phyloP scores from a whole-genome alignment of 2,113 vertebrate genomes.

The Tringa solitaria region DNA sequence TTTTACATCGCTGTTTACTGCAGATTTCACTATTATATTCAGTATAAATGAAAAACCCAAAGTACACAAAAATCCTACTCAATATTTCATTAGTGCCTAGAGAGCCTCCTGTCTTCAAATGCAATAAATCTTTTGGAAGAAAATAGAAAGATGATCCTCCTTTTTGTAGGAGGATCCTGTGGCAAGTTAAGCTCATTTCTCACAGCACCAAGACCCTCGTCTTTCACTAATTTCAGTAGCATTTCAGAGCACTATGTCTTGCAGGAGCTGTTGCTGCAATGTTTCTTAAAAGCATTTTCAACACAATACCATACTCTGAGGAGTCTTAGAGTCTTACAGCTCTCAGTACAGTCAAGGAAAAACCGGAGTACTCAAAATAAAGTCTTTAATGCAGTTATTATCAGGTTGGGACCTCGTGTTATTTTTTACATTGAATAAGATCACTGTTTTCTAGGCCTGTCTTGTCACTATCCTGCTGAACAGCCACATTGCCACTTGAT shows the following conservation, averaged over 20 bases:
- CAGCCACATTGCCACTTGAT: background rate
- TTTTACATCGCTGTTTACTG: background rate
- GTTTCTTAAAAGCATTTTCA: background rate
- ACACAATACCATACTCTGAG: background rate
- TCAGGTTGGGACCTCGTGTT: background rate
- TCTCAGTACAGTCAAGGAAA: background rate
- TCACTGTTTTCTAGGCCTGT: background rate
- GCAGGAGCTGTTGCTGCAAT: background rate
- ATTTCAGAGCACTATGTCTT: background rate
- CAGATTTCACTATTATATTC: background rate
- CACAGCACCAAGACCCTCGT: background rate
- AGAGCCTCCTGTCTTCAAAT: background rate
- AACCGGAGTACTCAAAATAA: background rate
- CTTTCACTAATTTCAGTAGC: background rate
- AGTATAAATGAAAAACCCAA: background rate
- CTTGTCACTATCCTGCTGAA: background rate
- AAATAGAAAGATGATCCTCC: background rate
- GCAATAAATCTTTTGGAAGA: background rate
- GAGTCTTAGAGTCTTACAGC: background rate
- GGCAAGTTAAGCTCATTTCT: background rate
- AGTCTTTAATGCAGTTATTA: background rate
- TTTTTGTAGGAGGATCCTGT: background rate
- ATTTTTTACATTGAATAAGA: background rate
- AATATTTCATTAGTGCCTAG: constrained; percentile 11
- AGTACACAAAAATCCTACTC: background rate